A percentile compares a stretch with the other conserved stretches of the same genome.
Evolutionary conservation across 2,113 vertebrate genomes (phyloP).

Genomic region (Lonchura striata): DNA sequence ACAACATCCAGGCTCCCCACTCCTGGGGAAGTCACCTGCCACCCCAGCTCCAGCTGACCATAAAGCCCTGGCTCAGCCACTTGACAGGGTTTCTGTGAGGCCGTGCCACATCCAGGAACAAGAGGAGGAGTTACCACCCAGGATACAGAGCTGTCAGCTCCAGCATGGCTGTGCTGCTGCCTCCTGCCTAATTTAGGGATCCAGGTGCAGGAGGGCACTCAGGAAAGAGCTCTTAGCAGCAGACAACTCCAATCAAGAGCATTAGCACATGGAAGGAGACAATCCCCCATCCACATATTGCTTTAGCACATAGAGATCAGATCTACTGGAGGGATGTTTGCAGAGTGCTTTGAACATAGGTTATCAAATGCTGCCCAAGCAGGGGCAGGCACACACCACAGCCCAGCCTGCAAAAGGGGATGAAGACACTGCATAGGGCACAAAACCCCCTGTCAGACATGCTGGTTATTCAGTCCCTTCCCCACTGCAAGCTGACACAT

Average conservation of each 20-base stretch:
- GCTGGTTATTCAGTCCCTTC: neutral
- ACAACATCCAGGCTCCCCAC: accelerated
- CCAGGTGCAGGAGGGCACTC: neutral
- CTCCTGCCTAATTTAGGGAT: neutral
- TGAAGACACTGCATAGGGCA: neutral
- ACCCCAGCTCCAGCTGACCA: neutral
- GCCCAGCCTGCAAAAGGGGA: neutral
- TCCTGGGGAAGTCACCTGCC: neutral
- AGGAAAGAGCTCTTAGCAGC: neutral
- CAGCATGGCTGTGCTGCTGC: neutral
- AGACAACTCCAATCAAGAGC: neutral
- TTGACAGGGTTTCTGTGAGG: neutral
- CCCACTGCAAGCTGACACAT: neutral
- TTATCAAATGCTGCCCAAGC: neutral
- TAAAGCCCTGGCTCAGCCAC: neutral
- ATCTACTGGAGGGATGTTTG: neutral
- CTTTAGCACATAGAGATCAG: neutral
- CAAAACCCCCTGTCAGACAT: accelerated
- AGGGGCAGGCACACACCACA: neutral
- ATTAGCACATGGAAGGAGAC: neutral
- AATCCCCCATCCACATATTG: accelerated
- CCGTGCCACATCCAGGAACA: neutral
- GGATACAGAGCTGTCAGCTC: neutral
- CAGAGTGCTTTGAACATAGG: neutral
- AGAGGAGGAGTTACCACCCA: neutral